Evolutionary conservation across 2,113 vertebrate genomes (phyloP).

Genomic region (Sitta europaea): DNA sequence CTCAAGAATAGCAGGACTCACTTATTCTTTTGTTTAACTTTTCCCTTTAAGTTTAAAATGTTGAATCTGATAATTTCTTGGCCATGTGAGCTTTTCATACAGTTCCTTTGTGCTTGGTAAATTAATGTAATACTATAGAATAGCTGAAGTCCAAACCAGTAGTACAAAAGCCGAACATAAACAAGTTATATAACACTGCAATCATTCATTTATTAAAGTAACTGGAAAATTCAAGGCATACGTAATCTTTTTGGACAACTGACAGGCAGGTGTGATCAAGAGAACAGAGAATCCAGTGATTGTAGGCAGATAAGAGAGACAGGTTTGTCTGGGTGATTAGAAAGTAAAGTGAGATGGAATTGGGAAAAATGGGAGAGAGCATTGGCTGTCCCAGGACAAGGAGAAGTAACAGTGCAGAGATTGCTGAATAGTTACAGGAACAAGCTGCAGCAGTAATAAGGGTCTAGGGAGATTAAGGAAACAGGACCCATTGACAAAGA

Average conservation of each 20-base stretch:
- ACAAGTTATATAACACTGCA: slow-evolving; percentile 58
- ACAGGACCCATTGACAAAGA: not conserved
- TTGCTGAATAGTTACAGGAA: not conserved
- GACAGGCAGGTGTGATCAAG: slow-evolving; percentile 60
- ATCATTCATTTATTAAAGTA: slow-evolving; percentile 43
- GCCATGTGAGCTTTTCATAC: not conserved
- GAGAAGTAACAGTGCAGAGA: not conserved
- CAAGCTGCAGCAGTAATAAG: not conserved
- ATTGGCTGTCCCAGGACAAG: not conserved
- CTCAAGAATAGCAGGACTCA: not conserved
- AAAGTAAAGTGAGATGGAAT: slow-evolving; percentile 24
- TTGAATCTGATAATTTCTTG: not conserved
- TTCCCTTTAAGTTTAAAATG: not conserved
- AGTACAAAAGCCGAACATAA: slow-evolving; percentile 15
- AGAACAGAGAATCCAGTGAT: slow-evolving; percentile 16
- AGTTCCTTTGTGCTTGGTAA: not conserved
- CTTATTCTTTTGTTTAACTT: not conserved
- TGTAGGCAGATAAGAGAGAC: slow-evolving; percentile 39
- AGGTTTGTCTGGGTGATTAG: slow-evolving; percentile 33
- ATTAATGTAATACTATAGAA: not conserved
- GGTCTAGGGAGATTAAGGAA: not conserved
- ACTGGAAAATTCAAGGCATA: slow-evolving; percentile 36
- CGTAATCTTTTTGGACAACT: slow-evolving; percentile 57
- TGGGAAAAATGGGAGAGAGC: not conserved
- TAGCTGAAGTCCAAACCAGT: not conserved